These are phyloP conservation scores for Bufo gargarizans DNA, from an alignment of 2,113 vertebrate genomes.

Conservation along the genomic window DNA sequence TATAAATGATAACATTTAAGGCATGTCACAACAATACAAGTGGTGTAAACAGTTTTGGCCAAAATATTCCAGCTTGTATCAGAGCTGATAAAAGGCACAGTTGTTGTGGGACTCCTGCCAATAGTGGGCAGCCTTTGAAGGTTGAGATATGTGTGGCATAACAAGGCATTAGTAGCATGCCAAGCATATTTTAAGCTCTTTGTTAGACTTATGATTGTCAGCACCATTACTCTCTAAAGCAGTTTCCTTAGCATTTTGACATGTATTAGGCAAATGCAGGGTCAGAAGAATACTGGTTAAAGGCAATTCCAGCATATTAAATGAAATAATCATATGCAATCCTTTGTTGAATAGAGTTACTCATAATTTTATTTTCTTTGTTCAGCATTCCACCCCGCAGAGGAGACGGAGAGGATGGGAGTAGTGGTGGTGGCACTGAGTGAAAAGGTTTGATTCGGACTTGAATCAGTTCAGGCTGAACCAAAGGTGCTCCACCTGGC, in stretches of 20 bases:
- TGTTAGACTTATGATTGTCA: background rate
- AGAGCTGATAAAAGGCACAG: background rate
- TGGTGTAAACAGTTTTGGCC: background rate
- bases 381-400: no score
- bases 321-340: background rate
- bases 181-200: background rate
- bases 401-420: no score
- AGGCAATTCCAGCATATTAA: background rate
- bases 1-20: background rate
- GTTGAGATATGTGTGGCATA: background rate
- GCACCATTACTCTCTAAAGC: background rate
- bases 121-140: conserved; percentile 3
- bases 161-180: background rate
- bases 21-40: background rate
- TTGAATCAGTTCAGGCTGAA: no score
- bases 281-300: background rate
- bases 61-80: background rate
- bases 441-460: no score
- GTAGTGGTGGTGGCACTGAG: no score
- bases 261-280: background rate
- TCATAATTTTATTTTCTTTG: no score
- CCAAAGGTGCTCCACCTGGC: no score
- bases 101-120: conserved; percentile 11
- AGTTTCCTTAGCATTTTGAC: background rate
- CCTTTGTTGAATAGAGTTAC: background rate